Evolutionary conservation across 1,140 invertebrate genomes (phyloP), one percentile per base, ranked within the genome.

Genomic region (Lepidotrigona ventralis): DNA sequence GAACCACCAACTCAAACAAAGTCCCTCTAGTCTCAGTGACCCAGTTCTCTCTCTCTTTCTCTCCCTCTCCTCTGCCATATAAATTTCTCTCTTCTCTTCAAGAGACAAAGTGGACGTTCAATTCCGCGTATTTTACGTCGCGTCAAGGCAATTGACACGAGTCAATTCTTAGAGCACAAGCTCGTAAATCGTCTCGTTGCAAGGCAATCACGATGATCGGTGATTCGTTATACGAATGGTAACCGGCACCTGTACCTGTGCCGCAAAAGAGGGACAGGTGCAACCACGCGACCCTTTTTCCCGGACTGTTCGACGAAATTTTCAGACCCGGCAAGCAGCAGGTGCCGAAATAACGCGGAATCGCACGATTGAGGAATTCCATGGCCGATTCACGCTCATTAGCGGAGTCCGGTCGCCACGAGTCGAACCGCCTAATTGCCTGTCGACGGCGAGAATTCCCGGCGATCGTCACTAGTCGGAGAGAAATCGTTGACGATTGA

Each of bases 211-310:
- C 69, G 60, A 74, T 26, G 69, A 56, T 51, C 84, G 80, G 66
- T 71, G 85, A 73, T 78, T 78, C 71, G 64, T 53, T n/a, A 78
- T n/a, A 78, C 80, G 84, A n/a, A 33, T 39, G 33, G 74, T 66
- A 58, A 29, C 15, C 19, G 51, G 66, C 81, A 86, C 85, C 86
- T 86, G 86, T 75, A 51, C 9, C 6, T 8, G 19, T n/a, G 23
- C 29, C 23, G 69, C 56, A 53, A 51, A 21, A 19, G 56, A 15
- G 58, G 46, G 70, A 33, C 75, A 86, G 84, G 85, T 66, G 86
- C 80, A 75, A 85, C 89, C 89, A 89, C 86, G 83, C 81, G 85
- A 90, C 74, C 87, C 72, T 86, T 83, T 75, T 75, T 72, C 72
- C 39, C 66, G 33, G 54, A 75, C 29, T 71, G 66, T 87, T 29